A percentile compares a stretch with the other conserved stretches of the same genome.
Evolutionary conservation across 2,113 vertebrate genomes (phyloP).

Genomic region (Percopsis transmontana): DNA sequence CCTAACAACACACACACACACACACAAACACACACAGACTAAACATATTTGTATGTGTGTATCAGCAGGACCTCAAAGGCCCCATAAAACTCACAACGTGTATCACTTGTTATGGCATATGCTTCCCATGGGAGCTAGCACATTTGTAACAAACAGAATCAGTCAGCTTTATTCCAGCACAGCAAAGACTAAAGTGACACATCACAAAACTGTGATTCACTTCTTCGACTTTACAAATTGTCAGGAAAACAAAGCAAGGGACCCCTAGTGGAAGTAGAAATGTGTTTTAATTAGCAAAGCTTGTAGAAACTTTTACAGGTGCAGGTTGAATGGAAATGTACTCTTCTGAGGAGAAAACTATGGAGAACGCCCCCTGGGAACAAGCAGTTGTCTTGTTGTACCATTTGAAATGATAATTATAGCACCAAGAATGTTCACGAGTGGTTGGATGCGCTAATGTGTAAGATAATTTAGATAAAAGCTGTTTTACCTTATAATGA

Average conservation of each 20-base stretch:
- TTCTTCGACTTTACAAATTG: constrained; percentile 17
- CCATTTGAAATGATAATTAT: constrained; percentile 67
- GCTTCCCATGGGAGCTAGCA: too few species aligned
- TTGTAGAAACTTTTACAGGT: constrained; percentile 46
- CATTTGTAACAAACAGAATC: too few species aligned
- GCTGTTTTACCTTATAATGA: constrained; percentile 30
- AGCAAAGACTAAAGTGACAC: neutral
- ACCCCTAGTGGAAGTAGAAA: constrained; percentile 23
- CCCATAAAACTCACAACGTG: constrained; percentile 2
- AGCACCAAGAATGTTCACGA: constrained; percentile 41
- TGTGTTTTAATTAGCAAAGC: constrained; percentile 53
- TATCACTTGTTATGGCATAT: too few species aligned
- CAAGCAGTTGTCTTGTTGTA: constrained; percentile 34
- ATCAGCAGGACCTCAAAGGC: constrained; percentile 16
- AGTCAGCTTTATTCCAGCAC: neutral
- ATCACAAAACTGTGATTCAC: constrained; percentile 19
- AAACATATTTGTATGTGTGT: neutral
- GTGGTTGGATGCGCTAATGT: constrained; percentile 56
- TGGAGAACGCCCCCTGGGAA: constrained; percentile 36
- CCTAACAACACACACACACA: constrained; percentile 75
- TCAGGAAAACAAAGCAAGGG: constrained; percentile 22
- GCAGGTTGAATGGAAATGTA: constrained; percentile 34
- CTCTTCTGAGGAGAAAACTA: constrained; percentile 44
- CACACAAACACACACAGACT: neutral
- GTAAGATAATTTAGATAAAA: neutral